These are phyloP conservation scores for Philonicus albiceps DNA, from an alignment of 2,888 invertebrate species.

Conservation along the genomic window DNA sequence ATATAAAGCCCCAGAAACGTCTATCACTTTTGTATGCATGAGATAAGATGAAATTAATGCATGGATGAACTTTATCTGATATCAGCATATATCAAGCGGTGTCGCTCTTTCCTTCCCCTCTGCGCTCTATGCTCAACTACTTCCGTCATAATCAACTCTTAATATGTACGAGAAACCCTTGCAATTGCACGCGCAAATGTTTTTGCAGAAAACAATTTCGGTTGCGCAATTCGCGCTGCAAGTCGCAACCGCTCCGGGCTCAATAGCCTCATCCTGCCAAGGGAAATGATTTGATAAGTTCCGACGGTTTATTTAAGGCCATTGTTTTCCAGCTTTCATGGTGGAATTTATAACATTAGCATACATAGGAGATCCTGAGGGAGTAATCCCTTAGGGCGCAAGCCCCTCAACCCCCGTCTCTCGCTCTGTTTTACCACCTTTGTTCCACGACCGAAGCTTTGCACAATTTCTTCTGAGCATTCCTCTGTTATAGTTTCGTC, in stretches of 20 bases:
- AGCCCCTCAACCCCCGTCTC: neutral
- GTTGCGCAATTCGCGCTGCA: neutral
- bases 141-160: slow-evolving; percentile 35
- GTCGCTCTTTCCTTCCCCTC: neutral
- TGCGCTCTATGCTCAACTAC: neutral
- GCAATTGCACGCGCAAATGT: slow-evolving; percentile 42
- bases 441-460: neutral
- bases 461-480: slow-evolving; percentile 24
- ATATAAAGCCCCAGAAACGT: slow-evolving; percentile 37
- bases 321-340: slow-evolving; percentile 39
- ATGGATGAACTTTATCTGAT: slow-evolving; percentile 45
- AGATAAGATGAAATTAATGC: slow-evolving; percentile 47
- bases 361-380: neutral
- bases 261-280: neutral
- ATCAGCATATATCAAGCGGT: slow-evolving; percentile 44
- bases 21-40: slow-evolving; percentile 46
- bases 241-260: neutral
- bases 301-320: slow-evolving; percentile 43
- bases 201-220: slow-evolving; percentile 43
- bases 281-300: slow-evolving; percentile 43
- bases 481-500: slow-evolving; percentile 28
- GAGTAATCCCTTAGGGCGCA: neutral
- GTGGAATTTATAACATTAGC: slow-evolving; percentile 30
- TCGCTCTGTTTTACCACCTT: slow-evolving; percentile 1
- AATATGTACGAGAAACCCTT: neutral